Evolutionary conservation across 35 echinoderm and acorn worm species (phyloP).

Genomic region (Eucidaris tribuloides): DNA sequence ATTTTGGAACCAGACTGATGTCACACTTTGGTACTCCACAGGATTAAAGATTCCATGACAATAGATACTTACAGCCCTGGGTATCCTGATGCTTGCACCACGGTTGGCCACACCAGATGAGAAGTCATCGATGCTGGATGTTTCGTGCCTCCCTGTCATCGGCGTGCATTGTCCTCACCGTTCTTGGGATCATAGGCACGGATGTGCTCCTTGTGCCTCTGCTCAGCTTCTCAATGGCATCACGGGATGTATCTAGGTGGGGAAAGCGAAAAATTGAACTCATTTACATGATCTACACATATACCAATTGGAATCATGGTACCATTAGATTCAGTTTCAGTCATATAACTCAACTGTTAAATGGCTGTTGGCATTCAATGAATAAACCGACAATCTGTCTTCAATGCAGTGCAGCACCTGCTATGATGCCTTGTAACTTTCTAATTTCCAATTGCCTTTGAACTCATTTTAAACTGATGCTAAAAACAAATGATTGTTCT

Average conservation of each 20-base stretch:
- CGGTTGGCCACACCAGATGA: constrained; percentile 94
- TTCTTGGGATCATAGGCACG: constrained; percentile 86
- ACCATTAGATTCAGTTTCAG: too few species aligned
- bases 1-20: too few species aligned
- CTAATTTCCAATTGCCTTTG: too few species aligned
- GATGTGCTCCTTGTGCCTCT: constrained; percentile 80
- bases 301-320: neutral
- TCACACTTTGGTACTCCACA: too few species aligned
- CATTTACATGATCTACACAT: neutral
- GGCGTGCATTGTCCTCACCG: constrained; percentile 77
- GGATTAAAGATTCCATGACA: too few species aligned
- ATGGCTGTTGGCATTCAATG: too few species aligned
- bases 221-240: constrained; percentile 61
- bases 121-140: constrained; percentile 83
- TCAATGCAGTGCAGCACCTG: too few species aligned
- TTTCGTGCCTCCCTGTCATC: constrained; percentile 94
- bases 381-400: too few species aligned
- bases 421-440: too few species aligned
- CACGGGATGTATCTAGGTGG: constrained; percentile 56
- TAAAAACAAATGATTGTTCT: too few species aligned
- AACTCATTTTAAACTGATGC: too few species aligned
- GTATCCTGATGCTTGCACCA: constrained; percentile 94
- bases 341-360: too few species aligned
- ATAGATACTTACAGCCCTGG: constrained; percentile 78
- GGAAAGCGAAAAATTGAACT: neutral